These are phyloP conservation scores for Mechanitis messenoides DNA, from an alignment of 2,888 invertebrate genomes.

Conservation along the genomic window DNA sequence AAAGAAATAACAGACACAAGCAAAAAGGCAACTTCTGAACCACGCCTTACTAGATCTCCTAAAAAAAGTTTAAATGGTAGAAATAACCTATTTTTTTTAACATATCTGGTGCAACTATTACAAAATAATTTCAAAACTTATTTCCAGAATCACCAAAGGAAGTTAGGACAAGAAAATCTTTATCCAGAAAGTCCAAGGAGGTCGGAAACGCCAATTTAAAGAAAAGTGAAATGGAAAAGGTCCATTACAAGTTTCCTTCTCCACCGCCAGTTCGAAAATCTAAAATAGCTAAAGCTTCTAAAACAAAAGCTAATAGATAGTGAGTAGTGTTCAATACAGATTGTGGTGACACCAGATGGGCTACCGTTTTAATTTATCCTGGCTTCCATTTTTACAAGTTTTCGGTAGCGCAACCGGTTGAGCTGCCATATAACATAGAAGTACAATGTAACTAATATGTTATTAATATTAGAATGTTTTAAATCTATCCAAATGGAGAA, in stretches of 20 bases:
- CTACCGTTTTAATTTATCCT: not conserved
- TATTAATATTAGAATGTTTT: not conserved
- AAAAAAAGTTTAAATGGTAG: not conserved
- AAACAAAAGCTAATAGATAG: constrained; percentile 29
- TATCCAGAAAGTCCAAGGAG: constrained; percentile 9
- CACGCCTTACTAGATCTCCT: not conserved
- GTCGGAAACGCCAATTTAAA: not conserved
- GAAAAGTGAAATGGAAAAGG: constrained; percentile 19
- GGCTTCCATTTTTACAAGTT: not conserved
- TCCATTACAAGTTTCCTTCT: constrained; percentile 36
- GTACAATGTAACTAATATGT: constrained; percentile 1
- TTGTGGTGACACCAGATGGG: not conserved
- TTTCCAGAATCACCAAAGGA: not conserved
- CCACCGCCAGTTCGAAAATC: constrained; percentile 19
- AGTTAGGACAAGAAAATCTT: not conserved
- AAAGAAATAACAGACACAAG: constrained; percentile 5
- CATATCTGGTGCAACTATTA: not conserved
- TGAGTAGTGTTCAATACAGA: constrained; percentile 26
- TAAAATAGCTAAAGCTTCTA: constrained; percentile 22
- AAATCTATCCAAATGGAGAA: not conserved
- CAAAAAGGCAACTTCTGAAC: not conserved
- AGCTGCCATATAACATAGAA: constrained; percentile 2
- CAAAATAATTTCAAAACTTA: not conserved
- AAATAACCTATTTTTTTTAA: not conserved
- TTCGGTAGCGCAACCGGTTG: constrained; percentile 4